phyloP scores from a whole-genome alignment of 2,888 invertebrate species.

The Serrognathus titanus region DNA sequence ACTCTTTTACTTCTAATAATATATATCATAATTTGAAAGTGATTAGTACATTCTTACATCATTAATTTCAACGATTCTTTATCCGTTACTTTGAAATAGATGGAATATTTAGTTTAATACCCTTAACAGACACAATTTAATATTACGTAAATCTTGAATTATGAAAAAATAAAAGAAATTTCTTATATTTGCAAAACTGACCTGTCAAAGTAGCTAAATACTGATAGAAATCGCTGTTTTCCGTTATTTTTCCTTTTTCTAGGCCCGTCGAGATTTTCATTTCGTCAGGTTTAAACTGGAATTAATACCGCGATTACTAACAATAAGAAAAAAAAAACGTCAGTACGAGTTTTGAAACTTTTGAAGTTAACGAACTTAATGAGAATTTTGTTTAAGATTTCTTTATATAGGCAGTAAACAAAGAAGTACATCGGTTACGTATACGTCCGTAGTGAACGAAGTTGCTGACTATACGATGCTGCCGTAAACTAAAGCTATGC shows the following conservation, averaged over 20 bases:
- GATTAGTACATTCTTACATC: background rate
- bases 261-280: slow-evolving; percentile 16
- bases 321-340: no score
- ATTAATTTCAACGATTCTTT: background rate
- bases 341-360: slow-evolving; percentile 3
- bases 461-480: slow-evolving; percentile 16
- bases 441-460: slow-evolving; percentile 10
- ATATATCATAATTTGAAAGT: no score
- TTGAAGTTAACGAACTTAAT: slow-evolving; percentile 14
- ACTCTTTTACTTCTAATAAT: no score
- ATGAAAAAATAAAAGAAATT: background rate
- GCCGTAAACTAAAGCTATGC: slow-evolving; percentile 19
- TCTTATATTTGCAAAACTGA: slow-evolving; percentile 19
- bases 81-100: background rate
- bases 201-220: slow-evolving; percentile 36
- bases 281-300: slow-evolving; percentile 1
- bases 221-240: slow-evolving; percentile 30
- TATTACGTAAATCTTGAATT: background rate
- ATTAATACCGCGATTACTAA: background rate
- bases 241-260: slow-evolving; percentile 11
- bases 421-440: slow-evolving; percentile 13
- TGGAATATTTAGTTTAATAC: no score
- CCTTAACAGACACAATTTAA: background rate
- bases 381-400: slow-evolving; percentile 15
- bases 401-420: slow-evolving; percentile 14